A percentile compares a stretch with the other conserved stretches of the same genome.
Conservation (phyloP, 2,797 vertebrate genomes). For the Mormyrops boulengeri region DNA sequence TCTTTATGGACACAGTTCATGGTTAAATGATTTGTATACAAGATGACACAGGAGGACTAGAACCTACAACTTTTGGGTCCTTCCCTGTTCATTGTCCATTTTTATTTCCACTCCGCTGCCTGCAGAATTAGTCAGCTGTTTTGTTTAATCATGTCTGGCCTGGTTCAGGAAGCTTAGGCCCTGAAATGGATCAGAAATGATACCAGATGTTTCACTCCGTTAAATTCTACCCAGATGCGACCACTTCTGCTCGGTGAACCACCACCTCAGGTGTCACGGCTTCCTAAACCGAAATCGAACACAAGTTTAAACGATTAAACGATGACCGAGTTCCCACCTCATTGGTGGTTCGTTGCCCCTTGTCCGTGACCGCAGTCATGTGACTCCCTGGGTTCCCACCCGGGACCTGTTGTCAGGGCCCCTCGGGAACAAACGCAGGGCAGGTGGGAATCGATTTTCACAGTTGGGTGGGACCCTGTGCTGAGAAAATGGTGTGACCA, state of each 20-base stretch:
- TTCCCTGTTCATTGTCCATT: neutral
- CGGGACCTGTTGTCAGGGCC: neutral
- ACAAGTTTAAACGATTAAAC: neutral
- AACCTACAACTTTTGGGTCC: neutral
- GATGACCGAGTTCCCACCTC: neutral
- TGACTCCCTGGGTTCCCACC: neutral
- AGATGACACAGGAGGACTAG: neutral
- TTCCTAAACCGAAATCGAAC: neutral
- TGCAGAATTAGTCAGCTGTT: neutral
- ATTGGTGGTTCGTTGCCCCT: conserved; percentile 16
- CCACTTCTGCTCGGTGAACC: neutral
- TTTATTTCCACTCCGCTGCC: neutral
- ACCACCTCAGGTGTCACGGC: neutral
- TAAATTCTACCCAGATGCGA: neutral
- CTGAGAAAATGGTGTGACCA: neutral
- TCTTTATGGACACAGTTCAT: neutral
- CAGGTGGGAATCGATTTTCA: neutral
- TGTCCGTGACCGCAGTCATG: neutral
- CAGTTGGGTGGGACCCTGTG: neutral
- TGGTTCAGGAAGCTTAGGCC: neutral
- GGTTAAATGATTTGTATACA: neutral
- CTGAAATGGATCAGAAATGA: neutral
- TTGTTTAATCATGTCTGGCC: neutral
- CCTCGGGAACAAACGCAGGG: neutral
- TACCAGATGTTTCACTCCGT: neutral